Conservation (phyloP, 2,797 vertebrate species). For the Lophotriccus pileatus region DNA sequence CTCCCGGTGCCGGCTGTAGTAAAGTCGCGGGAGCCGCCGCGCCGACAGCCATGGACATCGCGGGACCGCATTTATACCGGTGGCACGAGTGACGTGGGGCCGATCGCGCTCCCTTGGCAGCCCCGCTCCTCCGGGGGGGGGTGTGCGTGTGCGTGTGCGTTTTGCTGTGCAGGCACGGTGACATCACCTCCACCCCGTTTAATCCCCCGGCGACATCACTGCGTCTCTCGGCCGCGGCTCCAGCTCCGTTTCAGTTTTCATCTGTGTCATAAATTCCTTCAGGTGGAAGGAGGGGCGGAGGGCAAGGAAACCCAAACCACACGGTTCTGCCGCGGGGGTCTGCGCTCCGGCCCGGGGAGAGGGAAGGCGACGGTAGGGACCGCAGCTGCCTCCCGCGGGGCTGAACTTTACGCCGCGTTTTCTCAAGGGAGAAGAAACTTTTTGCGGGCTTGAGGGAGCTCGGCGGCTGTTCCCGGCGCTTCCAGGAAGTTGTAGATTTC, state of each 20-base stretch:
- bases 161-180: conserved; percentile 43
- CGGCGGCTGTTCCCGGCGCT: not conserved
- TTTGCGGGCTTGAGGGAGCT: not conserved
- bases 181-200: conserved; percentile 67
- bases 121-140: not conserved
- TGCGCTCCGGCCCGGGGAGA: not conserved
- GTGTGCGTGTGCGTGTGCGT: not conserved
- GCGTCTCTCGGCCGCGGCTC: conserved; percentile 5
- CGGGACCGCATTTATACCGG: conserved; percentile 72
- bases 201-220: conserved; percentile 44
- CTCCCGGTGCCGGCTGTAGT: not conserved
- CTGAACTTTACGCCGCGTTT: not conserved
- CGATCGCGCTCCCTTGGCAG: conserved; percentile 24
- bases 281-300: not conserved
- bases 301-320: not conserved
- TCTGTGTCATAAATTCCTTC: conserved; percentile 12
- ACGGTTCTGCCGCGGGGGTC: not conserved
- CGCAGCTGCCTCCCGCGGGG: not conserved
- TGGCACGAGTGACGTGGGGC: conserved; percentile 72
- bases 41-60: conserved; percentile 60
- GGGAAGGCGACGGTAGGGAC: not conserved
- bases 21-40: not conserved
- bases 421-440: not conserved
- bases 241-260: not conserved
- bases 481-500: not conserved